Base-by-base conservation (phyloP, 92 coral and sea anemone genomes). In the Epizoanthus rinbou region DNA sequence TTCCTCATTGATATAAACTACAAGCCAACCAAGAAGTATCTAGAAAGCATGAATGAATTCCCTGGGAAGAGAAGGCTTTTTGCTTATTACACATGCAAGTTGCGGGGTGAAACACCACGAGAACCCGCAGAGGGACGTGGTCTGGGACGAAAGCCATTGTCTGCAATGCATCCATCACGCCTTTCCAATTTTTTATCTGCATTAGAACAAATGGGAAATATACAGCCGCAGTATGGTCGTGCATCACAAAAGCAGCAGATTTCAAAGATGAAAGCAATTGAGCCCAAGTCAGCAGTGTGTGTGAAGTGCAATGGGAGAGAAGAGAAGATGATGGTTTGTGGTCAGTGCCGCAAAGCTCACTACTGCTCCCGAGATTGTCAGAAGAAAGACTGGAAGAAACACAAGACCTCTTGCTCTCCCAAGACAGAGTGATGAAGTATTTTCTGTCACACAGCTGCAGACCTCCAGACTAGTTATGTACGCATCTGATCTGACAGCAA, bases 331-430 rank as follows among this genome's bases (percentile, higher is more conserved):
- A 85, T 79, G 91, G 83, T 81, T 22, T 92, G 96, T 50, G 90
- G 86, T 19, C 90, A 72, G 28, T 92, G 96, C 69, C 81, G 85
- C n/a, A 68, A 82, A 66, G 80, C 88, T 17, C 89, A 79, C 57
- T 92, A 92, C 82, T 92, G 96, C 72, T 89, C 93, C 5, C 75
- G 87, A 28, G 87, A 89, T 72, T 92, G 96, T 64, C 93, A 92
- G 86, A 92, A 88, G 73, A 85, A 85, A 37, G 88, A 92, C 86
- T 92, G 96, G 96, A 92, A 92, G 78, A 84, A 81, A 23, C 96
- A 92, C 86, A 92, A 92, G 89, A 88, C 75, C 39, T 72, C 70
- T 8, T 88, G 91, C 64, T 41, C 80, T 6, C 57, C 85, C 39
- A 59, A 71, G 69, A 45, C 50, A 21, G 73, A 57, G 24, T 85